phyloP scores from a whole-genome alignment of 1,140 invertebrate genomes.

The Centruroides sculpturatus region DNA sequence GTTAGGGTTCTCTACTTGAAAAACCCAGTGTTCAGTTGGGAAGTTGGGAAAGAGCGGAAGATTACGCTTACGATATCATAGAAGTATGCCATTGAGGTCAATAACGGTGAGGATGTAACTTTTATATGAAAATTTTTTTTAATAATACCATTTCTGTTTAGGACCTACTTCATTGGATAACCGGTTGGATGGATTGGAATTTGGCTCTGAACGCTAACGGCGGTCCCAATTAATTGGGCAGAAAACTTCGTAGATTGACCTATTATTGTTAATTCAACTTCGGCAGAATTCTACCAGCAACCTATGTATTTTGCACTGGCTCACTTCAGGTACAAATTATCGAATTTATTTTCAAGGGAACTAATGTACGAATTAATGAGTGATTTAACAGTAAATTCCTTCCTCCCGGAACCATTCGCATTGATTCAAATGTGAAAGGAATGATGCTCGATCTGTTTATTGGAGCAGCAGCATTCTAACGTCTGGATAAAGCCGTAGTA shows the following conservation, averaged over 20 bases:
- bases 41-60: constrained; percentile 52
- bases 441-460: no score
- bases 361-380: no score
- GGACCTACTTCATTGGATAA: constrained; percentile 39
- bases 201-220: constrained; percentile 59
- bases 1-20: constrained; percentile 34
- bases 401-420: no score
- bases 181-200: constrained; percentile 83
- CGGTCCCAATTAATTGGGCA: constrained; percentile 61
- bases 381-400: no score
- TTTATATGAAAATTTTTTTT: no score
- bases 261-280: constrained; percentile 50
- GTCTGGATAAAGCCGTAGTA: no score
- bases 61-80: constrained; percentile 53
- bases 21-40: constrained; percentile 31
- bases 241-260: constrained; percentile 60
- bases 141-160: background rate
- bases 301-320: constrained; percentile 74
- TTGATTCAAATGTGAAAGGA: no score
- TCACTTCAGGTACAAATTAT: constrained; percentile 45
- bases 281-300: constrained; percentile 64
- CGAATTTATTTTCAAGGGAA: no score
- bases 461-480: no score
- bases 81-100: constrained; percentile 20
- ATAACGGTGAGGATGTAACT: no score